phyloP scores from a whole-genome alignment of 2,113 vertebrate genomes.

The Indicator maculatus region DNA sequence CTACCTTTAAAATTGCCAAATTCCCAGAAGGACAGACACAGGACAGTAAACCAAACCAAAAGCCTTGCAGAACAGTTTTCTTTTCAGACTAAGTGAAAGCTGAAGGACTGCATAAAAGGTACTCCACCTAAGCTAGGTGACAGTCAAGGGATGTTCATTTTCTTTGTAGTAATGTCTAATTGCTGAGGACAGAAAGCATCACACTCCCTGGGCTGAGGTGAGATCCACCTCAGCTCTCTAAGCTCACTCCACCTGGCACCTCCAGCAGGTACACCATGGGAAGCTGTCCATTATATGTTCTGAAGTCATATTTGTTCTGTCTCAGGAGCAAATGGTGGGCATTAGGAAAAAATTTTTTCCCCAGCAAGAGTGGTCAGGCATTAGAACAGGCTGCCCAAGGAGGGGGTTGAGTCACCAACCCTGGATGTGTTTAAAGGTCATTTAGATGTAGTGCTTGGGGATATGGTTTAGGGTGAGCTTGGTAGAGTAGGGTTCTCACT shows the following conservation, averaged over 20 bases:
- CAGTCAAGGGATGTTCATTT: background rate
- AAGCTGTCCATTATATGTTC: background rate
- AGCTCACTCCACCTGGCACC: background rate
- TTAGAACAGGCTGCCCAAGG: too few species aligned
- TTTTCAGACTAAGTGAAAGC: background rate
- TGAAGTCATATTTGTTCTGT: background rate
- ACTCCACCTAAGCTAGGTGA: background rate
- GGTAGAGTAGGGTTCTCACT: too few species aligned
- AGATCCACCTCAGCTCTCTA: background rate
- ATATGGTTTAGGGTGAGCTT: too few species aligned
- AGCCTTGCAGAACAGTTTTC: background rate
- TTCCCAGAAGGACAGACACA: background rate
- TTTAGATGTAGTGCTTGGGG: too few species aligned
- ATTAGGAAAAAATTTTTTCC: too few species aligned
- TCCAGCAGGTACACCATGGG: background rate
- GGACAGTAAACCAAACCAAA: background rate
- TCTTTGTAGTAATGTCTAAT: background rate
- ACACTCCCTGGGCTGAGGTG: accelerated
- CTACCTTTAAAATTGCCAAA: background rate
- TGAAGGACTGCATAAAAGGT: background rate
- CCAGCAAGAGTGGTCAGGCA: too few species aligned
- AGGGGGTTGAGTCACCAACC: too few species aligned
- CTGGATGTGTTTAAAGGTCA: too few species aligned
- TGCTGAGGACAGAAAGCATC: background rate
- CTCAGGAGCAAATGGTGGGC: background rate